phyloP scores from a whole-genome alignment of 2,797 vertebrate genomes.

The Chrysocyon brachyurus region DNA sequence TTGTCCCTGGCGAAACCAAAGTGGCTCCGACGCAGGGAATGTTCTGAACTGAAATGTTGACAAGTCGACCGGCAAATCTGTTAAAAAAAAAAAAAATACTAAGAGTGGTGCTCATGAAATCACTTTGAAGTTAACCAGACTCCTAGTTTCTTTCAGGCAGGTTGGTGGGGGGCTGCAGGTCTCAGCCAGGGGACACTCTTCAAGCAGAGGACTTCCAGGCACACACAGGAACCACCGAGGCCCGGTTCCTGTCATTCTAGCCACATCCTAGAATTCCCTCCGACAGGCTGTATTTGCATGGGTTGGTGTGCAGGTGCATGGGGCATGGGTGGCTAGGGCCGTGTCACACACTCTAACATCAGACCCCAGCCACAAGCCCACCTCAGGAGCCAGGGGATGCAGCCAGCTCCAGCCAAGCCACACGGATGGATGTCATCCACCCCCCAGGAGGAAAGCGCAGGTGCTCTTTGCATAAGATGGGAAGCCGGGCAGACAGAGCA shows the following conservation, averaged over 20 bases:
- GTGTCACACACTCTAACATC: background rate
- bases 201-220: background rate
- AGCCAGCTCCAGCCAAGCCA: background rate
- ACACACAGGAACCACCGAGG: background rate
- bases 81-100: background rate
- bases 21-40: background rate
- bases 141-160: background rate
- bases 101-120: background rate
- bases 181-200: background rate
- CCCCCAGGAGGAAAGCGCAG: background rate
- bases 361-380: background rate
- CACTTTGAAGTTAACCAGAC: background rate
- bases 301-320: no score
- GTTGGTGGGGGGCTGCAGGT: no score
- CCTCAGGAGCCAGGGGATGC: background rate
- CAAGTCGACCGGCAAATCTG: background rate
- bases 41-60: background rate
- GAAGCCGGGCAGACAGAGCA: background rate
- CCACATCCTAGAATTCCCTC: background rate
- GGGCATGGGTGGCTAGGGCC: background rate
- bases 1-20: background rate
- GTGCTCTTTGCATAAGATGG: background rate
- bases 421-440: no score
- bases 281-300: background rate
- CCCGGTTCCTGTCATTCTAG: background rate